Evolutionary conservation across 1,140 invertebrate species (phyloP).

Genomic region (Chionoecetes opilio): DNA sequence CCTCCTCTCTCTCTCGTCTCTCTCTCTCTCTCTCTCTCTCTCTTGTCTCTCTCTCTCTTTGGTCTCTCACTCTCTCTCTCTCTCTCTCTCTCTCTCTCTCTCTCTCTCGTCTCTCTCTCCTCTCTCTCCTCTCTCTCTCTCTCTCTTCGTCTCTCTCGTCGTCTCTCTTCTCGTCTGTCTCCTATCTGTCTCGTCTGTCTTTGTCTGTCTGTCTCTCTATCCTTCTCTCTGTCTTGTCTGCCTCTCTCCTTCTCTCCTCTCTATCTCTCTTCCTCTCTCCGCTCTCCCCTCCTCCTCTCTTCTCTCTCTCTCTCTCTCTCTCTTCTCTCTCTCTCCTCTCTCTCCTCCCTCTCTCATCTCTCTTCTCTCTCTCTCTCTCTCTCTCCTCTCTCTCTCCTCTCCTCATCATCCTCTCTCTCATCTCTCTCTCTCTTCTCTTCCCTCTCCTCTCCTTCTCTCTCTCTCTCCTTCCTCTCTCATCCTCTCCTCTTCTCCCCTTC

Average conservation of each 20-base stretch:
- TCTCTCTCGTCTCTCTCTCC: no score
- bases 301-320: slow-evolving; percentile 13
- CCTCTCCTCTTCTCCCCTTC: neutral
- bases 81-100: no score
- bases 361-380: neutral
- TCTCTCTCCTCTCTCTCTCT: neutral
- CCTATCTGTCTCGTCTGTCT: neutral
- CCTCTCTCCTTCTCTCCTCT: neutral
- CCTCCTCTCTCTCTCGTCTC: no score
- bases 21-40: no score
- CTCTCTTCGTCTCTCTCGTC: neutral
- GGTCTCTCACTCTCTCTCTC: slow-evolving; percentile 12
- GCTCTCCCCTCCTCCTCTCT: no score
- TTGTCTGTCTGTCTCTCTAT: neutral
- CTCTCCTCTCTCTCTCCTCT: neutral
- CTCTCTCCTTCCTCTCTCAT: neutral
- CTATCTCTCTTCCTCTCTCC: neutral
- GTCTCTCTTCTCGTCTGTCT: neutral
- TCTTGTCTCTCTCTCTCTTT: no score
- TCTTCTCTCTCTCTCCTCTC: neutral
- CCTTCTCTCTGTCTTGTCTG: neutral
- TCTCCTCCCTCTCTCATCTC: no score
- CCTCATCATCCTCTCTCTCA: neutral
- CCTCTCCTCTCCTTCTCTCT: neutral
- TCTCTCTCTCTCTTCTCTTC: no score